Evolutionary conservation across 2,797 vertebrate species (phyloP).

Genomic region (Notoglanidium macrostoma): DNA sequence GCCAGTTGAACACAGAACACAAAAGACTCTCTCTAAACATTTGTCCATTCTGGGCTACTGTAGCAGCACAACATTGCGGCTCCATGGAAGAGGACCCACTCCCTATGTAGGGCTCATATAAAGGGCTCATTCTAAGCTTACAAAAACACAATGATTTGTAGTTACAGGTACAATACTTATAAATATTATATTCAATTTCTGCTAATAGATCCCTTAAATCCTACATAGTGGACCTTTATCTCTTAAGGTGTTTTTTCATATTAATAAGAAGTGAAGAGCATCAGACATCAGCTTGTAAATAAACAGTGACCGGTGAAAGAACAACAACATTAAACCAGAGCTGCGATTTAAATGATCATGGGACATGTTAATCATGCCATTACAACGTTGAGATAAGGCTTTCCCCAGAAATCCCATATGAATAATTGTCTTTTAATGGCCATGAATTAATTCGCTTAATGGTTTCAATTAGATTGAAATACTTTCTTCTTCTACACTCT

Average conservation of each 20-base stretch:
- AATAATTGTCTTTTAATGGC: not conserved
- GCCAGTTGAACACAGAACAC: no score
- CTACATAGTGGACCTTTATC: not conserved
- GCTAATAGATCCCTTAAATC: no score
- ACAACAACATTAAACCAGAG: not conserved
- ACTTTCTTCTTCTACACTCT: not conserved
- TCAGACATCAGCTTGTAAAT: not conserved
- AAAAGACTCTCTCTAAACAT: no score
- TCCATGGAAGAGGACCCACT: no score
- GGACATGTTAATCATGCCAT: not conserved
- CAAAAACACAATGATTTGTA: no score
- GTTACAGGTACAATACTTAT: no score
- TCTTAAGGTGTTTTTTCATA: not conserved
- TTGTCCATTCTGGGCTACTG: no score
- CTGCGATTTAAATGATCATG: not conserved
- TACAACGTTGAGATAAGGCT: not conserved
- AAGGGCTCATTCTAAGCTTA: no score
- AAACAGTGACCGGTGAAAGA: not conserved
- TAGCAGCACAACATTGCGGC: no score
- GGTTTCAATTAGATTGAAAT: not conserved
- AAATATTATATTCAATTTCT: no score
- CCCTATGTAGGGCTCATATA: no score
- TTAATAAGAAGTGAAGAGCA: not conserved
- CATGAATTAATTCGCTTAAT: not conserved
- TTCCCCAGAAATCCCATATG: not conserved